Evolutionary conservation across 2,888 invertebrate genomes (phyloP).

Genomic region (Noctuana brunneofusca): DNA sequence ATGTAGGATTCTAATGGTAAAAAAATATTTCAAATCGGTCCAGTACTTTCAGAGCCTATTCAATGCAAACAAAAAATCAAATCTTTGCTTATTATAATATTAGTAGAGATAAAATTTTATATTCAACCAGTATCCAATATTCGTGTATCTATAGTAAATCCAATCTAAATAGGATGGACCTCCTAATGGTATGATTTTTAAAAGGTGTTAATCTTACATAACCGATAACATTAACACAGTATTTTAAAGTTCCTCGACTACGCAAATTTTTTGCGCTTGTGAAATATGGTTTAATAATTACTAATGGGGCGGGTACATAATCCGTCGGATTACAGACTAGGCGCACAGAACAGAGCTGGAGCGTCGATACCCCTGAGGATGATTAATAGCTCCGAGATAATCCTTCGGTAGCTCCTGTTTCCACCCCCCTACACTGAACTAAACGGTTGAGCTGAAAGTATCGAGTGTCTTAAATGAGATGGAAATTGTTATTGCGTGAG

Average conservation of each 20-base stretch:
- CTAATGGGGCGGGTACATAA: slow-evolving; percentile 44
- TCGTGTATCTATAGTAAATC: too few species aligned
- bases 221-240: too few species aligned
- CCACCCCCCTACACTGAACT: slow-evolving; percentile 18
- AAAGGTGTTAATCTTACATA: too few species aligned
- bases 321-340: slow-evolving; percentile 55
- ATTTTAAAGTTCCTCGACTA: too few species aligned
- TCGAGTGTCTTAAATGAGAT: slow-evolving; percentile 10
- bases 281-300: slow-evolving; percentile 42
- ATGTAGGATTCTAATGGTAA: too few species aligned
- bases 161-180: too few species aligned
- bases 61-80: too few species aligned
- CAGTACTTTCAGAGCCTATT: too few species aligned
- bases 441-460: slow-evolving; percentile 16
- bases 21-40: too few species aligned
- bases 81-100: too few species aligned
- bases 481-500: not conserved
- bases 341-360: slow-evolving; percentile 46
- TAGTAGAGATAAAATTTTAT: too few species aligned
- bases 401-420: slow-evolving; percentile 51
- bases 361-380: slow-evolving; percentile 60
- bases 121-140: not conserved
- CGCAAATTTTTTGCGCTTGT: not conserved
- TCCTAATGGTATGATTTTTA: too few species aligned
- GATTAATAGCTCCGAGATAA: slow-evolving; percentile 67